phyloP scores from a whole-genome alignment of 2,888 invertebrate species.

The Ceramica pisi region DNA sequence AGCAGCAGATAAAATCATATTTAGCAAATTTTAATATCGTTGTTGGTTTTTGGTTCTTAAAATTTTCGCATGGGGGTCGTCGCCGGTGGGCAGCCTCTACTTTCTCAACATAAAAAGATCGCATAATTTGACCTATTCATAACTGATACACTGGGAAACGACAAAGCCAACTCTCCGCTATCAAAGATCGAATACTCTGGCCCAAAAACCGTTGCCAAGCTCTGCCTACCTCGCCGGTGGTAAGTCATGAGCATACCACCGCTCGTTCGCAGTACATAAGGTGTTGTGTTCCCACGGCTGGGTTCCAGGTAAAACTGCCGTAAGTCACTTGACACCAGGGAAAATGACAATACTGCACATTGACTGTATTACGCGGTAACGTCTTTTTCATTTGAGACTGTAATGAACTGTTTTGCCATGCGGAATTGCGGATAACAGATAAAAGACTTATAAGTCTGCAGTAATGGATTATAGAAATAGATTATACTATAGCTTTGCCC shows the following conservation, averaged over 20 bases:
- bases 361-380: constrained; percentile 21
- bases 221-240: neutral
- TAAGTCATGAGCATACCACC: constrained; percentile 39
- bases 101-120: no score
- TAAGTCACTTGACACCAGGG: constrained; percentile 68
- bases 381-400: constrained; percentile 15
- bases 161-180: neutral
- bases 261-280: constrained; percentile 55
- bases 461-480: no score
- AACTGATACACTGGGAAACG: no score
- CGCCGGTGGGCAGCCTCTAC: no score
- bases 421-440: neutral
- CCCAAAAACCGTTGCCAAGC: neutral
- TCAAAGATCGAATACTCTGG: neutral
- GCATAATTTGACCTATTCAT: no score
- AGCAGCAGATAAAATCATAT: no score
- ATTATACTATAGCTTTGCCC: no score
- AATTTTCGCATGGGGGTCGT: no score
- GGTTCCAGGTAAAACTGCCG: constrained; percentile 67
- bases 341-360: constrained; percentile 58
- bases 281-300: constrained; percentile 69
- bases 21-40: no score
- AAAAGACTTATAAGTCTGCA: no score
- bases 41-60: no score
- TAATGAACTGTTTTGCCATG: neutral